Evolutionary conservation across 2,888 invertebrate species (phyloP).

Genomic region (Scaptomyza reducta): DNA sequence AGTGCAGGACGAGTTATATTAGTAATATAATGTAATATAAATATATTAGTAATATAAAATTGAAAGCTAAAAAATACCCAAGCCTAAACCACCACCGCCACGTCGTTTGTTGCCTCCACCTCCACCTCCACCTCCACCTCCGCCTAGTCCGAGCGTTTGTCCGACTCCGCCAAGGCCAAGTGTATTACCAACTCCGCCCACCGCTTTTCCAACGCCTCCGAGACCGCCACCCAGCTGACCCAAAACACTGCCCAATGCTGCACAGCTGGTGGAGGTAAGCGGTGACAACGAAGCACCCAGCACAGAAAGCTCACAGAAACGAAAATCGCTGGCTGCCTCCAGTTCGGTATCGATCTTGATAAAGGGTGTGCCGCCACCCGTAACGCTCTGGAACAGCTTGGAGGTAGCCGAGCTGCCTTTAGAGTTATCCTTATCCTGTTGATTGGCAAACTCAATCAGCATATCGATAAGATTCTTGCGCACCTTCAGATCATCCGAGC

Average conservation of each 20-base stretch:
- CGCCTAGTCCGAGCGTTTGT: slow-evolving; percentile 37
- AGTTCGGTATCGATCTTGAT: slow-evolving; percentile 86
- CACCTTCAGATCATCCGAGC: slow-evolving; percentile 87
- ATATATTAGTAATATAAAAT: no score
- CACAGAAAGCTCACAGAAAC: slow-evolving; percentile 82
- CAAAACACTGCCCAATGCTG: slow-evolving; percentile 69
- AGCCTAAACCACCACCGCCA: slow-evolving; percentile 50
- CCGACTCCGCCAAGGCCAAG: slow-evolving; percentile 47
- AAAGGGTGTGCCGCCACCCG: slow-evolving; percentile 85
- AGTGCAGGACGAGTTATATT: not conserved
- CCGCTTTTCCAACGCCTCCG: slow-evolving; percentile 56
- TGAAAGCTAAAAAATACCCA: slow-evolving; percentile 53
- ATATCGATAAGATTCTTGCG: slow-evolving; percentile 88
- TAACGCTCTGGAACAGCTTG: slow-evolving; percentile 83
- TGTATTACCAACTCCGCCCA: slow-evolving; percentile 41
- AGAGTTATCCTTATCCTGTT: slow-evolving; percentile 70
- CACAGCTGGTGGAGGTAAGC: slow-evolving; percentile 76
- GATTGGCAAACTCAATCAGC: slow-evolving; percentile 88
- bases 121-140: not conserved
- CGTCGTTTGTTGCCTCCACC: not conserved
- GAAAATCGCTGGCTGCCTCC: slow-evolving; percentile 84
- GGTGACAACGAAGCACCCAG: slow-evolving; percentile 80
- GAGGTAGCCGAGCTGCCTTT: slow-evolving; percentile 34
- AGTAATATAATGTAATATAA: no score
- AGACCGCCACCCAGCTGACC: slow-evolving; percentile 65